Base-by-base conservation (phyloP, 92 coral and sea anemone genomes). In the Metridium senile region DNA sequence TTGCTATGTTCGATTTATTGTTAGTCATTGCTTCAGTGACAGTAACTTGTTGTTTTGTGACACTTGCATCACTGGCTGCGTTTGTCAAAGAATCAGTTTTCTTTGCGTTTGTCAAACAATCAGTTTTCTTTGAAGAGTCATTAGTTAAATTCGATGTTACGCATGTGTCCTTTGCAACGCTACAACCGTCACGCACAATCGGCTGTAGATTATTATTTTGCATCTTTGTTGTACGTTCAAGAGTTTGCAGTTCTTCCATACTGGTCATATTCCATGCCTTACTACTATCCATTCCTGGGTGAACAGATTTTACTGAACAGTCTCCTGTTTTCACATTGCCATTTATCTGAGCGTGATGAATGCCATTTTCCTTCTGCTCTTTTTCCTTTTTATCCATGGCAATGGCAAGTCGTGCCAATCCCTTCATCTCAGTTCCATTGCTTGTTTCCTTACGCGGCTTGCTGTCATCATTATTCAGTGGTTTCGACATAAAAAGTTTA, bases 191-290 rank as follows among this genome's bases (percentile, higher is more conserved):
- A 63, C 0, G n/a, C 1, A 0, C 6, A 63, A 21, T 7, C 26
- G 69, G 25, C 17, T 58, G 43, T 28, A 21, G 45, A 28, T 39
- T 63, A 21, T 11, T 13, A 19, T 3, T 39, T 13, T 39, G 29
- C 1, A 13, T 0, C n/a, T 35, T 31, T 8, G 34, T 73, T 9
- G 65, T 20, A 8, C 54, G 13, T 29, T 79, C 84, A 19, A 79
- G 70, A 18, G 23, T 33, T 30, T 53, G 70, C 0, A 79, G 62
- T 58, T 79, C 84, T 16, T 79, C 77, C 25, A 61, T 70, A 43
- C 84, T 79, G 1, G 76, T 58, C 4, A 79, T 33, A 11, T 77
- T 77, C 73, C 73, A 77, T 13, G 74, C 23, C 25, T 33, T 58
- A 20, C 29, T 53, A 21, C 25, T 56, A 49, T 58, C 74, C 26